phyloP scores from a whole-genome alignment of 2,888 invertebrate species.

The Ischnura elegans region DNA sequence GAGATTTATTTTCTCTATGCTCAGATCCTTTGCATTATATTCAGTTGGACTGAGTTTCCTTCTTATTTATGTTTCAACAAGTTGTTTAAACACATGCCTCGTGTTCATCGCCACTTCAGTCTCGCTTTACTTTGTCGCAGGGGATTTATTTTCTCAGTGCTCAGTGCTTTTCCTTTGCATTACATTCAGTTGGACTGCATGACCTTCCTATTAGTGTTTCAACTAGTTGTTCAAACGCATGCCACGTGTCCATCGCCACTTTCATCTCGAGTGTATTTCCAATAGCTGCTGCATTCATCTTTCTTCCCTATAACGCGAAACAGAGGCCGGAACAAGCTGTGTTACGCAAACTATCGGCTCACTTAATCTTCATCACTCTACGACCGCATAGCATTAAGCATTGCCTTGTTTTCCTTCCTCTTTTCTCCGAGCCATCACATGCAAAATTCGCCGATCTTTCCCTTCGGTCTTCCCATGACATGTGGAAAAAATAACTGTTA shows the following conservation, averaged over 20 bases:
- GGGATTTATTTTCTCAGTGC: background rate
- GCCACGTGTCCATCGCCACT: background rate
- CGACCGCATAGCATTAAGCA: background rate
- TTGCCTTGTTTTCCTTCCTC: background rate
- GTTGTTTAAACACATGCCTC: background rate
- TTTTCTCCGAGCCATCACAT: too few relatives aligned
- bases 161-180: background rate
- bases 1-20: background rate
- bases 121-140: background rate
- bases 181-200: background rate
- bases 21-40: background rate
- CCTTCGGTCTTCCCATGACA: too few relatives aligned
- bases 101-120: background rate
- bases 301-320: background rate
- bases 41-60: background rate
- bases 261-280: background rate
- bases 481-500: background rate
- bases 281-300: background rate
- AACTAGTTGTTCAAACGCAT: background rate
- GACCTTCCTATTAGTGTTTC: background rate
- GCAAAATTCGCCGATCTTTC: too few relatives aligned
- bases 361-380: background rate
- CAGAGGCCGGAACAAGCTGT: background rate
- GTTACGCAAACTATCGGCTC: background rate
- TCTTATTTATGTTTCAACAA: background rate